phyloP scores from a whole-genome alignment of 2,113 vertebrate species.

The Siphamia tubifer region DNA sequence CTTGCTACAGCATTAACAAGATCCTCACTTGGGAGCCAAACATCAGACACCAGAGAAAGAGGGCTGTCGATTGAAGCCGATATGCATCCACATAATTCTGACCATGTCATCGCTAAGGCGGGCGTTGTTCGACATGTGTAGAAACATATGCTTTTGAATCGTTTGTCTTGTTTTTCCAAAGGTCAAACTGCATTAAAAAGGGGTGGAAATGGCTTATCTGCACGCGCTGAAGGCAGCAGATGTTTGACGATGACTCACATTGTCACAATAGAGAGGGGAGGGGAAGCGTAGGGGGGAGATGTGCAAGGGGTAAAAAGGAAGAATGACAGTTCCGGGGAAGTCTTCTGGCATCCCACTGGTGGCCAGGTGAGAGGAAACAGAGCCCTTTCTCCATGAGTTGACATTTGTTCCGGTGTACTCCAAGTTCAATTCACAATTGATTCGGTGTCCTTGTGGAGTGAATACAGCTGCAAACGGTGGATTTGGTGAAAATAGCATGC shows the following conservation, averaged over 20 bases:
- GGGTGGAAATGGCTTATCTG: neutral
- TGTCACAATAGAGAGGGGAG: neutral
- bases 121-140: neutral
- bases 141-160: constrained; percentile 24
- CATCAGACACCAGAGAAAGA: constrained; percentile 16
- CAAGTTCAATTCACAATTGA: constrained; percentile 16
- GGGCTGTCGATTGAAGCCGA: constrained; percentile 8
- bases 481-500: constrained; percentile 16
- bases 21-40: constrained; percentile 45
- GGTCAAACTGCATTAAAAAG: constrained; percentile 23
- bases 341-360: neutral
- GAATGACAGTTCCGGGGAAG: neutral
- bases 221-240: neutral
- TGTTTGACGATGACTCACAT: neutral
- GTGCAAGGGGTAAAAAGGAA: neutral
- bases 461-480: constrained; percentile 23
- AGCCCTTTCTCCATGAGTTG: constrained; percentile 11
- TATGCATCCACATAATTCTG: constrained; percentile 10
- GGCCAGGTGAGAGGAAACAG: constrained; percentile 9
- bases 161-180: constrained; percentile 21
- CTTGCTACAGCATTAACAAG: constrained; percentile 67
- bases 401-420: constrained; percentile 20
- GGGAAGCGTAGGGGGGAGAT: neutral
- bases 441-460: neutral
- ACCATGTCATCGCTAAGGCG: neutral